Base-by-base conservation (phyloP, 2,797 vertebrate species). In the Hapalemur alaotrensis region DNA sequence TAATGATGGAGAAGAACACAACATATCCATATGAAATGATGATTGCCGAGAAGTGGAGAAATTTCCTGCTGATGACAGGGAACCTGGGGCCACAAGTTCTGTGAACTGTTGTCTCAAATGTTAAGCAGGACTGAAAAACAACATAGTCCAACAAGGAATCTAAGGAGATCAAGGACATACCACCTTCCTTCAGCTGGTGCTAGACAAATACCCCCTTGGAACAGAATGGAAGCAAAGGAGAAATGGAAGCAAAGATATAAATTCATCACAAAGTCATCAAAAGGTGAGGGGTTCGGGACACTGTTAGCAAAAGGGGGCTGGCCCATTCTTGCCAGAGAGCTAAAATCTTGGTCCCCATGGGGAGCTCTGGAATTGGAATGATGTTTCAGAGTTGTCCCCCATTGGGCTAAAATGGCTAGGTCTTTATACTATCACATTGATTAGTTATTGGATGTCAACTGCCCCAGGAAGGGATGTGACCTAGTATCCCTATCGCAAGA, bases 1-100 rank as follows among this genome's bases (percentile, higher is more conserved):
- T 73, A 50, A 93, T 20, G 65, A 75, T 35, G 54, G 35, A 75
- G 43, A 85, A 83, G 79, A 79, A 67, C 1, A 52, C 41, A 89
- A 92, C 81, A 59, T 57, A 95, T 67, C 67, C 83, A 76, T 20
- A 67, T 41, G 76, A 94, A 96, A 89, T 23, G 20, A 63, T 38
- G 73, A 75, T 50, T 80, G 35, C 54, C 81, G 54, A 89, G 83
- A 75, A 54, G 20, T 83, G 15, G 63, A 11, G 30, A 57, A 7
- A 82, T 95, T 93, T 86, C 84, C 59, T 32, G 12, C 35, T 93
- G 81, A 57, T 48, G 23, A 57, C 65, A 87, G 70, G 72, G 90
- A 97, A 61, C 38, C 63, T 43, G 59, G 46, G 38, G 18, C 23
- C 86, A 70, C 43, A 89, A 75, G 81, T 63, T 85, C 50, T 91